These are phyloP conservation scores for Drosophila prostipennis DNA, from an alignment of 2,888 invertebrate species.

Conservation along the genomic window DNA sequence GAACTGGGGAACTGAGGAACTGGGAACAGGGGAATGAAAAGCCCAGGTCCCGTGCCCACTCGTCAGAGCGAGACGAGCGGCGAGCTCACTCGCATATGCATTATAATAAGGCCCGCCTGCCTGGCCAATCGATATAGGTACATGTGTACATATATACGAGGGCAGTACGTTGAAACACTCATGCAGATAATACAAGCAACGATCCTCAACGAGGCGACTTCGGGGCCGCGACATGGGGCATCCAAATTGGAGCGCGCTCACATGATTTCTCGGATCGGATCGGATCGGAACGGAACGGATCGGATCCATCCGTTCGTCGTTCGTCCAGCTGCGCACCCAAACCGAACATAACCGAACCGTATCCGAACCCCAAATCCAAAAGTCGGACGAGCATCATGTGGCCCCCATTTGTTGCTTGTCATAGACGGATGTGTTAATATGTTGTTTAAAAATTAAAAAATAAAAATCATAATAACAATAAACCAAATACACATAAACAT, in stretches of 20 bases:
- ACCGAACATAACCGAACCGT: slow-evolving; percentile 19
- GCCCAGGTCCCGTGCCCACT: slow-evolving; percentile 44
- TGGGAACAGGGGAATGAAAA: slow-evolving; percentile 25
- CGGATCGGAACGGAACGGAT: not conserved
- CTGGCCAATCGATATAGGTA: slow-evolving; percentile 39
- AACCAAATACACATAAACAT: slow-evolving; percentile 13
- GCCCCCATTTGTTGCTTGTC: slow-evolving; percentile 62
- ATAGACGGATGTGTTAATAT: slow-evolving; percentile 74
- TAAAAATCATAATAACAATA: slow-evolving; percentile 2
- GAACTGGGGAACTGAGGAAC: slow-evolving; percentile 17
- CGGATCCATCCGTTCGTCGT: slow-evolving; percentile 11
- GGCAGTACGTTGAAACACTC: slow-evolving; percentile 15
- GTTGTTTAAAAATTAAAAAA: slow-evolving; percentile 43
- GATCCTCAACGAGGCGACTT: slow-evolving; percentile 28
- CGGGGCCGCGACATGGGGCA: slow-evolving; percentile 49
- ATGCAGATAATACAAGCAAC: slow-evolving; percentile 42
- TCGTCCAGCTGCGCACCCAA: slow-evolving; percentile 40
- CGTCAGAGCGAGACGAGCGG: slow-evolving; percentile 31
- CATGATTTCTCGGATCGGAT: slow-evolving; percentile 23
- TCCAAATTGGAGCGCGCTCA: slow-evolving; percentile 47
- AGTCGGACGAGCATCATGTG: slow-evolving; percentile 69
- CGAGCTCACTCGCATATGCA: slow-evolving; percentile 42
- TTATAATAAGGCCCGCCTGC: slow-evolving; percentile 42
- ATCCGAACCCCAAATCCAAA: slow-evolving; percentile 13
- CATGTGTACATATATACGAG: slow-evolving; percentile 1